phyloP scores from a whole-genome alignment of 2,113 vertebrate genomes.

The Cairina moschata region DNA sequence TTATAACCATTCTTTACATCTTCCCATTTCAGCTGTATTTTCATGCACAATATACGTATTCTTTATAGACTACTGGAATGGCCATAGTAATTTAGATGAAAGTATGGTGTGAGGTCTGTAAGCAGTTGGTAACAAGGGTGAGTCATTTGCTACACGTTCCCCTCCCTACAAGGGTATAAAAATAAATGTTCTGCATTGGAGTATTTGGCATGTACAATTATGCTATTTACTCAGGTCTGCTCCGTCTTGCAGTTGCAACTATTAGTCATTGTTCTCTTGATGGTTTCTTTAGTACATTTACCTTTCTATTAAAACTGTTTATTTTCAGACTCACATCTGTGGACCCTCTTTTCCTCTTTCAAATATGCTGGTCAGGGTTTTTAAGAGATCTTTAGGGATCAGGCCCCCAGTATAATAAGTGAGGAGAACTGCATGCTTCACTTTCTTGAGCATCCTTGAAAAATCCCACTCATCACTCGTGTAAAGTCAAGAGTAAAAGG shows the following conservation, averaged over 20 bases:
- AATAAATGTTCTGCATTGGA: conserved; percentile 17
- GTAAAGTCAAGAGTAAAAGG: not conserved
- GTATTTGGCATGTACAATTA: not conserved
- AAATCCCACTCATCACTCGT: not conserved
- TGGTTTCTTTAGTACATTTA: not conserved
- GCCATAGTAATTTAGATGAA: not conserved
- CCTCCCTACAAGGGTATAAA: not conserved
- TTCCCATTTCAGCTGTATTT: not conserved
- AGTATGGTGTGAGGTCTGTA: not conserved
- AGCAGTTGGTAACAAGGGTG: not conserved
- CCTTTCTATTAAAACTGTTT: not conserved
- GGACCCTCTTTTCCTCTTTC: not conserved
- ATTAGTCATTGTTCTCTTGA: not conserved
- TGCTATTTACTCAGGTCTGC: not conserved
- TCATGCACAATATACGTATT: not conserved
- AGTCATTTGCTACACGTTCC: not conserved
- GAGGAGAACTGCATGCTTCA: not conserved
- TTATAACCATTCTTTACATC: not conserved
- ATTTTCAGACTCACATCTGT: not conserved
- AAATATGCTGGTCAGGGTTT: not conserved
- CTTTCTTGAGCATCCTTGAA: not conserved
- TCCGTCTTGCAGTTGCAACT: not conserved
- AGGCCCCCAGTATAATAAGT: not conserved
- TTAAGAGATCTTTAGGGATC: not conserved
- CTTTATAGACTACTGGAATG: not conserved